Evolutionary conservation across 2,888 invertebrate species (phyloP).

Genomic region (Monopis laevigella): DNA sequence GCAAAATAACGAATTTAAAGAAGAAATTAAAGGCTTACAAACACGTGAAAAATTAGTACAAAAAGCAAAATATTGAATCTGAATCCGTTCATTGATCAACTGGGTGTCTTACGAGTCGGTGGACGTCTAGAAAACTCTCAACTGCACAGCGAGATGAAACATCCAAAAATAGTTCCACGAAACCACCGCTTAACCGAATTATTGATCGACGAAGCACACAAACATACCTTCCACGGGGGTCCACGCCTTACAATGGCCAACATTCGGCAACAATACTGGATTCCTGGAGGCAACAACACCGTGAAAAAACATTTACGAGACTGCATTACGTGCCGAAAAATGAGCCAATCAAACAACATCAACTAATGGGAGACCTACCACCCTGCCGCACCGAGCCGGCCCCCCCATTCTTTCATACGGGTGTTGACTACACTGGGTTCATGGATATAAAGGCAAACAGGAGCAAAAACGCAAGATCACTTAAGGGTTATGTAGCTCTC

Average conservation of each 20-base stretch:
- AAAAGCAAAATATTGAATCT: background rate
- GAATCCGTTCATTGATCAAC: background rate
- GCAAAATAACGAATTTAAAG: too few relatives aligned
- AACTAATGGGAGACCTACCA: conserved; percentile 21
- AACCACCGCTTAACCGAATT: conserved; percentile 16
- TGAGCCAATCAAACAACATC: conserved; percentile 13
- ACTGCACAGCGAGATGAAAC: too few relatives aligned
- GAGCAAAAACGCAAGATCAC: conserved; percentile 17
- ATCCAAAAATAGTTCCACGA: too few relatives aligned
- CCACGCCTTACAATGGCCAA: conserved; percentile 15
- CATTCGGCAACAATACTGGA: conserved; percentile 15
- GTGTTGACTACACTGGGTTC: conserved; percentile 19
- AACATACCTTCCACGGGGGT: conserved; percentile 20
- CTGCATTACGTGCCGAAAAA: conserved; percentile 6
- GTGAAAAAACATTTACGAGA: background rate
- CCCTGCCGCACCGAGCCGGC: conserved; percentile 15
- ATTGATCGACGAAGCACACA: conserved; percentile 19
- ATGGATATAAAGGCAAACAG: conserved; percentile 17
- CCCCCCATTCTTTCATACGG: conserved; percentile 18
- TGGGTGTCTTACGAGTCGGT: background rate
- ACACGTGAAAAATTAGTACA: too few relatives aligned
- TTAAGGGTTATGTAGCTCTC: conserved; percentile 22
- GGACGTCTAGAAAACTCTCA: background rate
- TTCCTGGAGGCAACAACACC: conserved; percentile 13
- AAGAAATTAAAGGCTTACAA: too few relatives aligned